Evolutionary conservation across 2,888 invertebrate species (phyloP).

Genomic region (Orthosia incerta): DNA sequence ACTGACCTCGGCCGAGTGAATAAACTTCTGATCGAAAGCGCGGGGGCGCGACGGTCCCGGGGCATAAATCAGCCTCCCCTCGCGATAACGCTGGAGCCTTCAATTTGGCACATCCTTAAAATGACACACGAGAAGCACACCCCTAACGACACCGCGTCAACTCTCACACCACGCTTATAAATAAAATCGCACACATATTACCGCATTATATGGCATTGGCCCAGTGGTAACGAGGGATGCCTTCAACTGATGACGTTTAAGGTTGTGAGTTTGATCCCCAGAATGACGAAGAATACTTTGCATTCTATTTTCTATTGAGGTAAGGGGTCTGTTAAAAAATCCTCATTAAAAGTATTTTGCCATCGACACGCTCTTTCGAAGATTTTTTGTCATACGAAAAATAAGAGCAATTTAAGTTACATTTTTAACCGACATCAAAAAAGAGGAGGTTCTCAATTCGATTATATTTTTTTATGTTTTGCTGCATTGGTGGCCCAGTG

Average conservation of each 20-base stretch:
- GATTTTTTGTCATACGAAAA: not conserved
- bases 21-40: conserved; percentile 87
- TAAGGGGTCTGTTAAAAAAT: conserved; percentile 3
- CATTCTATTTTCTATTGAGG: not conserved
- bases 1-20: conserved; percentile 89
- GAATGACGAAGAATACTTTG: not conserved
- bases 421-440: too few species aligned
- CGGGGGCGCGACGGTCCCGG: conserved; percentile 79
- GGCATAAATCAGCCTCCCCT: conserved; percentile 90
- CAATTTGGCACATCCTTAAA: conserved; percentile 91
- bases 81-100: conserved; percentile 89
- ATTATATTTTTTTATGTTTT: too few species aligned
- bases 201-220: conserved; percentile 65
- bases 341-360: not conserved
- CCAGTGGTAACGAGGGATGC: conserved; percentile 51
- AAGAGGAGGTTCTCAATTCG: too few species aligned
- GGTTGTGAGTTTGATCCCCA: conserved; percentile 29
- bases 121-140: conserved; percentile 90
- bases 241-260: conserved; percentile 31
- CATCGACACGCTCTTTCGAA: not conserved
- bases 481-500: too few species aligned
- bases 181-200: conserved; percentile 72
- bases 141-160: conserved; percentile 87
- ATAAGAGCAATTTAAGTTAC: not conserved
- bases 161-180: conserved; percentile 80